Conservation (phyloP, 2,113 vertebrate species). For the Epinephelus fuscoguttatus region DNA sequence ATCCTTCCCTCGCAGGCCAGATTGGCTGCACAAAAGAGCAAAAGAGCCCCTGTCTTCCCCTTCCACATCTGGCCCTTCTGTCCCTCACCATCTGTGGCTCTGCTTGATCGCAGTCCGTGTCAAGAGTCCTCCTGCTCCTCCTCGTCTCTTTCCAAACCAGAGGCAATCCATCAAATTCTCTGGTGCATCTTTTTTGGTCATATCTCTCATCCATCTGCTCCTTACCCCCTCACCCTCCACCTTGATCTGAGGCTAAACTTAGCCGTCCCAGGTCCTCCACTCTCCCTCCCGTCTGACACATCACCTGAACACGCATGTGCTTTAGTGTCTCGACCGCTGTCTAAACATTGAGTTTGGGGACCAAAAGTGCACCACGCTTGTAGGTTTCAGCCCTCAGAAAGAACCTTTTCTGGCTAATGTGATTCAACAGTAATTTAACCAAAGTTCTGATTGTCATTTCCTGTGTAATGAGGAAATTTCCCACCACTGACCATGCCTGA, state of each 20-base stretch:
- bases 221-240: neutral
- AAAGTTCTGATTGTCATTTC: conserved; percentile 48
- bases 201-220: conserved; percentile 37
- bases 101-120: conserved; percentile 45
- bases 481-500: conserved; percentile 65
- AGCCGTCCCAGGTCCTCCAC: conserved; percentile 13
- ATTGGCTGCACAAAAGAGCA: conserved; percentile 1
- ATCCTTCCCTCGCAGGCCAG: neutral
- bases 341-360: neutral
- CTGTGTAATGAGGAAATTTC: conserved; percentile 52
- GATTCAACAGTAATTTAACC: conserved; percentile 49
- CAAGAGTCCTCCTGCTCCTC: conserved; percentile 41
- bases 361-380: neutral
- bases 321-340: conserved; percentile 8
- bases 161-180: conserved; percentile 51
- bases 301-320: conserved; percentile 1
- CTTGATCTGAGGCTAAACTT: conserved; percentile 15
- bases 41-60: conserved; percentile 10
- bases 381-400: neutral
- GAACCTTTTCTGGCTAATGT: conserved; percentile 8
- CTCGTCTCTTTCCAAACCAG: conserved; percentile 41
- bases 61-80: conserved; percentile 50
- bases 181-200: conserved; percentile 34
- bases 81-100: conserved; percentile 49
- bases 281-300: neutral